phyloP scores from a whole-genome alignment of 2,113 vertebrate species.

The Notarius quadriscutis region DNA sequence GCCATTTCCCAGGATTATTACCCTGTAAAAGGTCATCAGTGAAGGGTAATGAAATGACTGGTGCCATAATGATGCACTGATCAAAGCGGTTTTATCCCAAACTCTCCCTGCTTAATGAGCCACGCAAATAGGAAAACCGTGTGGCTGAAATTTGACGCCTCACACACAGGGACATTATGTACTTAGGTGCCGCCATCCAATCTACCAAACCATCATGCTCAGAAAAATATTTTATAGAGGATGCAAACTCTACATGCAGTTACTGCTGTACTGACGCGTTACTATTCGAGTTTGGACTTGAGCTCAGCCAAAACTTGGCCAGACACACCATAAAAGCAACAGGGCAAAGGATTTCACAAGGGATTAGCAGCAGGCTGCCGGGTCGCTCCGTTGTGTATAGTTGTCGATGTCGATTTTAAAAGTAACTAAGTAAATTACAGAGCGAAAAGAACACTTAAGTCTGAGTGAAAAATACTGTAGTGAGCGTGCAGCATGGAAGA shows the following conservation, averaged over 20 bases:
- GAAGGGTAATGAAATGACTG: slow-evolving; percentile 10
- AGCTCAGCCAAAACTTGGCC: no score
- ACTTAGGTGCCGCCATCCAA: not conserved
- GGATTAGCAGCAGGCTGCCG: no score
- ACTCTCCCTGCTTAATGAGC: slow-evolving; percentile 38
- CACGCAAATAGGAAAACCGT: slow-evolving; percentile 11
- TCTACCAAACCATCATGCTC: not conserved
- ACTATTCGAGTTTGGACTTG: no score
- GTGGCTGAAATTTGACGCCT: slow-evolving; percentile 24
- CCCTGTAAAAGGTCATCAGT: slow-evolving; percentile 22
- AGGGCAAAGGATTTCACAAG: no score
- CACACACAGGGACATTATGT: not conserved
- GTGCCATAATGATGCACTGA: not conserved
- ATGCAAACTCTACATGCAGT: not conserved
- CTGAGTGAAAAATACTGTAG: no score
- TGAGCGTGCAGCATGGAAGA: no score
- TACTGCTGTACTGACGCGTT: no score
- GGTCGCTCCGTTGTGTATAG: no score
- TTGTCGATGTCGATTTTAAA: no score
- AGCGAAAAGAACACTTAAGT: no score
- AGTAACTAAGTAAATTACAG: no score
- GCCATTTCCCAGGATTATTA: slow-evolving; percentile 15
- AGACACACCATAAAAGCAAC: no score
- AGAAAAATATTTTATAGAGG: not conserved
- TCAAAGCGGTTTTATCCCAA: slow-evolving; percentile 28